Evolutionary conservation across 1,140 invertebrate species (phyloP), one percentile per base, ranked within the genome.

Genomic region (Drosophila quadrilineata): DNA sequence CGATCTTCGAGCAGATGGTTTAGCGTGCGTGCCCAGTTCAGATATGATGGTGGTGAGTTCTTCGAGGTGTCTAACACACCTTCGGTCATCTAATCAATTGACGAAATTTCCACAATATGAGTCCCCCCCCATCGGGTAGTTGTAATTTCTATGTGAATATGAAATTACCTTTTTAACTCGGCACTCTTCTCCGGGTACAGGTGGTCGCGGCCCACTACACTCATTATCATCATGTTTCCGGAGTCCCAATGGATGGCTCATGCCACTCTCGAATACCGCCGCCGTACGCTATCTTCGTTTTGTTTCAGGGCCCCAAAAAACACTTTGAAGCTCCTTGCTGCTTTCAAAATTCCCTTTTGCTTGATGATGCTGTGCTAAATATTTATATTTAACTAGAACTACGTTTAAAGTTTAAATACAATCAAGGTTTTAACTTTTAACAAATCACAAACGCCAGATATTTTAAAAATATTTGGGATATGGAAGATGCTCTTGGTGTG

Each of bases 21-120:
- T 66, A 98, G 91, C 80, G 94, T 95, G 73, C 94, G 92, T 16
- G 96, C 95, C 96, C 97, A 98, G 88, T 94, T 94, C 68, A 96
- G 91, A 90, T 95, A 97, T 35, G 94, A 91, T 53, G 95, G 95
- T 62, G 95, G 93, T 74, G 93, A 93, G 89, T 92, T 91, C 56
- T 72, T 89, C 76, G 84, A 90, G 90, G 89, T 91, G 89, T 89
- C 90, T 89, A 82, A 54, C 60, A 85, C 77, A 72, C 88, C 88
- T 87, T 90, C 89, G 80, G 88, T 90, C 89, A 90, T 90, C 89
- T 89, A 3, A 14, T 1, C 1, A 10, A 62, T 14, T 0, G n/a
- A 5, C 3, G 14, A 8, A 45, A 56, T 5, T 26, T 40, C 14
- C 2, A 16, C 0, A 36, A 14, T 6, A 14, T 16, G 0, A 8